Base-by-base conservation (phyloP, 2,888 invertebrate genomes). In the Tetramorium bicarinatum region DNA sequence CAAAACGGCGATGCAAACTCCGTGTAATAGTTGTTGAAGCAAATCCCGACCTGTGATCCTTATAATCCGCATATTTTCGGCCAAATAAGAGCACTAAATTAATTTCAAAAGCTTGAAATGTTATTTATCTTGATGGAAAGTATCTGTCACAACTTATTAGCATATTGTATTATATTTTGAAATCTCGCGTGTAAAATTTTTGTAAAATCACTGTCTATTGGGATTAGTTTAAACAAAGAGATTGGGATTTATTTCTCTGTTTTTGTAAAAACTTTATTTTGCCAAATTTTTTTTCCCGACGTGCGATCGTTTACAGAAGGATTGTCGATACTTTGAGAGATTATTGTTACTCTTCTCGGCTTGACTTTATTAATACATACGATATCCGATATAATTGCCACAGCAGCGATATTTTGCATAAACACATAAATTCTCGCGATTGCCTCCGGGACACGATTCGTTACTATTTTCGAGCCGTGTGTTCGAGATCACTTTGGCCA, bases 391-490 rank as follows among this genome's bases (percentile, higher is more conserved):
- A 56, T 79, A 79, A 69, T 69, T 69, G 44, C 56, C 47, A 38
- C 21, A 69, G 56, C 25, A 79, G 59, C 29, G 69, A 79, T 69
- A 79, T 79, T 69, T 59, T 69, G 59, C 69, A 69, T 79, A 79
- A 79, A 79, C 59, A 69, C 79, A 80, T 80, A 71, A 80, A 80
- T 80, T 59, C 34, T 34, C 25, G 25, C 34, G 38, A 21, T 59
- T 69, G 59, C 21, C 69, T 34, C 8, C 59, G 79, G 69, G 38
- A 79, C 38, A 44, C 47, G 59, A 59, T 69, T 34, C 69, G 79
- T 69, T 69, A 69, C 79, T 69, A 80, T 80, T 80, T 80, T 80
- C 47, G 69, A 61, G 47, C 59, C 69, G 79, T 13, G 79, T 29
- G 15, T 67, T 47, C 56, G 79, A 47, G 69, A 79, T 79, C 79